Evolutionary conservation across 2,888 invertebrate species (phyloP).

Genomic region (Eudemis profundana): DNA sequence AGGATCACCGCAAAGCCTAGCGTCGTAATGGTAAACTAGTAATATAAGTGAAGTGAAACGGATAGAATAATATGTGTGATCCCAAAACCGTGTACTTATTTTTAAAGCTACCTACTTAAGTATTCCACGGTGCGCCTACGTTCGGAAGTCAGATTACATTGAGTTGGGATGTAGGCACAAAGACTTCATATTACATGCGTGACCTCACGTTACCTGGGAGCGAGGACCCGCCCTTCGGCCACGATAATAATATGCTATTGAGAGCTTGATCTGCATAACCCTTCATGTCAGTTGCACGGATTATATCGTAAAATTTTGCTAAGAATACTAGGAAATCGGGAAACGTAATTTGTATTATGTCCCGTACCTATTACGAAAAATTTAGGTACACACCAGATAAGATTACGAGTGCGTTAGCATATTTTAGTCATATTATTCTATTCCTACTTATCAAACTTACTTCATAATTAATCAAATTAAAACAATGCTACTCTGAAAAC

Average conservation of each 20-base stretch:
- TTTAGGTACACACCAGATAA: neutral
- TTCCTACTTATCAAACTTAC: no score
- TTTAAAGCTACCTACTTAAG: conserved; percentile 40
- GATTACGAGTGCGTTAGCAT: no score
- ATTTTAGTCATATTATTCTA: no score
- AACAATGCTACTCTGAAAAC: no score
- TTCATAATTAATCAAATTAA: no score
- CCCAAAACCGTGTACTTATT: conserved; percentile 35
- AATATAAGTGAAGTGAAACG: neutral
- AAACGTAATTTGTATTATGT: neutral
- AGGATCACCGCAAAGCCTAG: conserved; percentile 4
- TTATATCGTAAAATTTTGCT: conserved; percentile 34
- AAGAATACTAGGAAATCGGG: conserved; percentile 16
- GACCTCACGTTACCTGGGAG: conserved; percentile 44
- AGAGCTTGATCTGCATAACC: conserved; percentile 38
- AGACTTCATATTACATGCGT: conserved; percentile 43
- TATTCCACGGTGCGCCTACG: conserved; percentile 41
- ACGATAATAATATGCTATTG: conserved; percentile 44
- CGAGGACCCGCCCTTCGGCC: conserved; percentile 31
- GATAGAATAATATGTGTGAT: conserved; percentile 4
- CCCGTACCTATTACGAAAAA: no score
- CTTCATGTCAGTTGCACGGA: conserved; percentile 35
- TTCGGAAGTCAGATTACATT: conserved; percentile 46
- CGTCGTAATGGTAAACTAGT: conserved; percentile 2
- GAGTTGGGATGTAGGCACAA: conserved; percentile 41